Evolutionary conservation across 1,140 invertebrate species (phyloP), one percentile per base, ranked within the genome.

Genomic region (Solenopsis fugax): DNA sequence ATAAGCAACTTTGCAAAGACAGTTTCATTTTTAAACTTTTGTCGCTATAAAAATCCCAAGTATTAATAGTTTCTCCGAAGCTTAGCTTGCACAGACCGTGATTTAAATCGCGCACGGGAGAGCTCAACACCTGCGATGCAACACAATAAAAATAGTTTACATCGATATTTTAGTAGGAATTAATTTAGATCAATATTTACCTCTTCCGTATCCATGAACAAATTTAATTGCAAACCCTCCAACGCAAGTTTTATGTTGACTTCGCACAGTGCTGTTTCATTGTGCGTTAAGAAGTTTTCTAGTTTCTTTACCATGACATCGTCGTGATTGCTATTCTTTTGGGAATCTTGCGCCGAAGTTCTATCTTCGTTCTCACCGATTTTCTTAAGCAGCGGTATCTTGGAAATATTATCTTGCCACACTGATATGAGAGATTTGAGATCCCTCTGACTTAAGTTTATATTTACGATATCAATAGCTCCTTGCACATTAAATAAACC

Each of bases 201-300:
- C 94, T 97, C 97, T 85, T 97, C 97, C 75, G 96, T 96, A 90
- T 97, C 97, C 54, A 96, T 97, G 92, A 97, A 98, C 4, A 98
- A 93, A 91, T 96, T 96, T 1, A 98, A 81, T 88, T 97, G 96
- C 2, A 97, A 81, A 34, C 97, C 97, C 90, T 98, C 97, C 41
- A 97, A 94, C 9, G 96, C 96, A 81, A 97, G 96, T 87, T 96
- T 97, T 77, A 94, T 94, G 75, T 93, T 95, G 2, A 96, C 75
- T 97, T 96, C 77, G 96, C 94, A 94, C 29, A 92, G 72, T 0
- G 92, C 88, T 69, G 93, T 96, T 91, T 97, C 97, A 71, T 96
- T 96, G 87, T 97, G 96, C 50, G 96, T 96, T 71, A 98, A 97
- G 92, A 98, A 98, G 1, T 96, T 97, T 94, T 98, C 97, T 2